Evolutionary conservation across 2,888 invertebrate species (phyloP).

Genomic region (Sesia apiformis): DNA sequence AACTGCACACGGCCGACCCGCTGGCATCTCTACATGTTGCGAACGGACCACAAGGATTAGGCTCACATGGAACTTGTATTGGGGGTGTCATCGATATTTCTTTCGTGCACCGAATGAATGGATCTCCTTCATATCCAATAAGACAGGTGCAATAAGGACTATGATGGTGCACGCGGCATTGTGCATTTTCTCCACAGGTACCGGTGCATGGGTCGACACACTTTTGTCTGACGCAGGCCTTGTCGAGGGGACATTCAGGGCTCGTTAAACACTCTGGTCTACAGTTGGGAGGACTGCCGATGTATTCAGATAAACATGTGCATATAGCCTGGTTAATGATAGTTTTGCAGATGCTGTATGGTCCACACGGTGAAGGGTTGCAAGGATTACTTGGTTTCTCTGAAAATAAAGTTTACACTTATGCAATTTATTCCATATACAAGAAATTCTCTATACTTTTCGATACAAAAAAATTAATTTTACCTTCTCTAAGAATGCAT

Average conservation of each 20-base stretch:
- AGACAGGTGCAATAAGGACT: conserved; percentile 84
- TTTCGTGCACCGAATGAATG: conserved; percentile 73
- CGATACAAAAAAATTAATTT: conserved; percentile 3
- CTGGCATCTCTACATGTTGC: conserved; percentile 74
- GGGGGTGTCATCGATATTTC: conserved; percentile 72
- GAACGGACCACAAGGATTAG: conserved; percentile 82
- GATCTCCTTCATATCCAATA: conserved; percentile 82
- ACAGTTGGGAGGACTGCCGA: conserved; percentile 84
- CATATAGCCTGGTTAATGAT: conserved; percentile 79
- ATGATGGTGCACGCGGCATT: conserved; percentile 80
- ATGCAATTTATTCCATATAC: background rate
- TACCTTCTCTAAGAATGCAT: conserved; percentile 52
- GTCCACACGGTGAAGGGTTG: conserved; percentile 85
- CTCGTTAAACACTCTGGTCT: conserved; percentile 86
- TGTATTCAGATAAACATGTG: conserved; percentile 78
- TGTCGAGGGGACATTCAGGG: conserved; percentile 84
- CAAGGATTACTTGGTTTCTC: conserved; percentile 77
- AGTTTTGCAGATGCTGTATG: conserved; percentile 81
- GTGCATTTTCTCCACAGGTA: conserved; percentile 80
- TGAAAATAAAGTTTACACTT: conserved; percentile 18
- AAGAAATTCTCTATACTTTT: background rate
- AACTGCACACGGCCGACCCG: conserved; percentile 75
- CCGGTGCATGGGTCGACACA: conserved; percentile 89
- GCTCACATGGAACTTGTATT: conserved; percentile 67
- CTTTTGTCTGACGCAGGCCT: conserved; percentile 84